Percentiles rank a stretch among this genome's conserved stretches.
phyloP scores from a whole-genome alignment of 2,888 invertebrate genomes.

The Alitta virens region DNA sequence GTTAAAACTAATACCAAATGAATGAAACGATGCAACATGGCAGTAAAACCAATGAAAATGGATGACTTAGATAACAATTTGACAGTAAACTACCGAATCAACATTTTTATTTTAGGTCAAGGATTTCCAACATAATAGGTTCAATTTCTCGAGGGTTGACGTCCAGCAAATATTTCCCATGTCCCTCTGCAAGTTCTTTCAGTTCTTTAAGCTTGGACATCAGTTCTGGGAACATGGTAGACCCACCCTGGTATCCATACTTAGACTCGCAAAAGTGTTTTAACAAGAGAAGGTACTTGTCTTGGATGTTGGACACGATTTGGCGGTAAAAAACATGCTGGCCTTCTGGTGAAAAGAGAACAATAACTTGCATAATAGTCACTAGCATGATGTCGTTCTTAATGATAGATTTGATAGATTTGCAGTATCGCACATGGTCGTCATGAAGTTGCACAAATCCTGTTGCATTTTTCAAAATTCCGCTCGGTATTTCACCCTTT shows the following conservation, averaged over 20 bases:
- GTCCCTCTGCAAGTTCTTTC: constrained; percentile 81
- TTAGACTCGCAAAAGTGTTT: constrained; percentile 54
- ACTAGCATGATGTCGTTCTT: constrained; percentile 85
- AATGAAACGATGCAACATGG: too few relatives aligned
- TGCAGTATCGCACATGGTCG: constrained; percentile 49
- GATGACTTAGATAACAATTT: too few relatives aligned
- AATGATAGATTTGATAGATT: constrained; percentile 55
- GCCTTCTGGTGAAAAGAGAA: constrained; percentile 83
- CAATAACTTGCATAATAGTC: constrained; percentile 84
- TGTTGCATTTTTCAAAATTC: constrained; percentile 85
- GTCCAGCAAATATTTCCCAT: constrained; percentile 88
- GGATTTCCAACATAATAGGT: constrained; percentile 90
- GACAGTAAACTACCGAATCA: not conserved
- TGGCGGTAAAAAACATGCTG: constrained; percentile 63
- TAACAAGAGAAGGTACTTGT: constrained; percentile 59
- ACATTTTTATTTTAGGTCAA: constrained; percentile 67
- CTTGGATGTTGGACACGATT: constrained; percentile 49
- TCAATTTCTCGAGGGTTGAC: constrained; percentile 89
- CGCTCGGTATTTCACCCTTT: constrained; percentile 74
- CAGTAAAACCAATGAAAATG: too few relatives aligned
- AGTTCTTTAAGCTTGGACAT: constrained; percentile 87
- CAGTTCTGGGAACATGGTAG: constrained; percentile 56
- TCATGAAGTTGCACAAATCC: constrained; percentile 50
- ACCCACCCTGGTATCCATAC: constrained; percentile 41
- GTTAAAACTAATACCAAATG: too few relatives aligned